These are phyloP conservation scores for Micropoecilia bifurca DNA, from an alignment of 2,797 vertebrate genomes.

Conservation along the genomic window DNA sequence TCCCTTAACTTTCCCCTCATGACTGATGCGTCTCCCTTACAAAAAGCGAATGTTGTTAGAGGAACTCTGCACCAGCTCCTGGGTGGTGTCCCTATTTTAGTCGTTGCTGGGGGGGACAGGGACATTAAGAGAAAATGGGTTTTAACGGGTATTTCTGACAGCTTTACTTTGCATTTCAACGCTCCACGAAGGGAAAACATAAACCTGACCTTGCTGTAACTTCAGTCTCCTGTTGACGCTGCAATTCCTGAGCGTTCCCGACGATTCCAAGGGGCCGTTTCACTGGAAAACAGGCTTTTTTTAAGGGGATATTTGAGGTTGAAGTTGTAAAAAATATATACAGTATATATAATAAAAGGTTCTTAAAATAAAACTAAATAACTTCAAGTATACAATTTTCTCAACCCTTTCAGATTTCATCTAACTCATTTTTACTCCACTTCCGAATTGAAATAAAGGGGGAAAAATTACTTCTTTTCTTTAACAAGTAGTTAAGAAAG, in stretches of 20 bases:
- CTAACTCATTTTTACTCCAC: too few species aligned
- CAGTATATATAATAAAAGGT: not conserved
- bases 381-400: not conserved
- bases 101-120: conserved; percentile 19
- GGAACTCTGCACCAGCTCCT: conserved; percentile 40
- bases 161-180: conserved; percentile 38
- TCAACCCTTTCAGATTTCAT: not conserved
- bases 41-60: conserved; percentile 61
- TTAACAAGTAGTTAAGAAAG: too few species aligned
- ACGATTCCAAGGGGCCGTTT: not conserved
- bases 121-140: conserved; percentile 25
- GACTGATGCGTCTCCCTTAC: conserved; percentile 58
- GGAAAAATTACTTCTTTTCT: too few species aligned
- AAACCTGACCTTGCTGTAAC: conserved; percentile 27
- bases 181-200: conserved; percentile 13
- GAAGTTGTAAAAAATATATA: not conserved
- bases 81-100: conserved; percentile 40
- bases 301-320: not conserved
- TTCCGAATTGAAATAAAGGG: too few species aligned
- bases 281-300: not conserved
- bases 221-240: not conserved
- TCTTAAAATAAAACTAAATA: not conserved
- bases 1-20: conserved; percentile 33
- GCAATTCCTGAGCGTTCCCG: not conserved
- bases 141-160: conserved; percentile 37